Base-by-base conservation (phyloP, 2,113 vertebrate genomes). In the Tachysurus fulvidraco region DNA sequence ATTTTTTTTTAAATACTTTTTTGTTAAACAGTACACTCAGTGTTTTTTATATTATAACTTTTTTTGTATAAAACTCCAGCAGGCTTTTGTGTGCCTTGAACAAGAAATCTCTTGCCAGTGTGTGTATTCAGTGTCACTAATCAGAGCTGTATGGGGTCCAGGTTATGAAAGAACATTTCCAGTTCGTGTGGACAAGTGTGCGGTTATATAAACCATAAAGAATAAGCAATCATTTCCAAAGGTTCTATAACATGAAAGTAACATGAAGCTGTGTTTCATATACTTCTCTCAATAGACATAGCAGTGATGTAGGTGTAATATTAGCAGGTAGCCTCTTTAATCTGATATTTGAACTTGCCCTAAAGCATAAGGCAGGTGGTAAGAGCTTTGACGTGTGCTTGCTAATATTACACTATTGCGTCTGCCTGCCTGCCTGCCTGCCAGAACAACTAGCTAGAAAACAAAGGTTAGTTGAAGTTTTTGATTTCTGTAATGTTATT, bases 231-330 rank as follows among this genome's bases (percentile, higher is more conserved):
- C 13, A 76, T 50, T 76, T 50, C 21, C 2, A 25, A 50, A n/a
- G 73, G 44, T 78, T 54, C 14, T 2, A 11, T 50, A 76, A 50
- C 73, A 46, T 76, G 41, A 8, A 54, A 17, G 60, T 28, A 52
- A 65, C 41, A 83, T 46, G 23, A 82, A 85, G 25, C 25, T 77
- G 7, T 46, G 21, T 10, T 55, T 55, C 25, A 54, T 54, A n/a
- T 17, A 36, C 28, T 81, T 44, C 16, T 60, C 8, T 81, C 23
- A 0, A 44, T 25, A 21, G 79, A 60, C 79, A 81, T 60, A 60
- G 78, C 36, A 44, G 21, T 60, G 57, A 81, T 64, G 80, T 81
- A 23, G 59, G 36, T 64, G 57, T 62, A 81, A 81, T 62, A 46
- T 44, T 62, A 65, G 44, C 25, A 82, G 57, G 36, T 23, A 44